Evolutionary conservation across 1,140 invertebrate genomes (phyloP), one percentile per base, ranked within the genome.

Genomic region (Pissodes strobi): DNA sequence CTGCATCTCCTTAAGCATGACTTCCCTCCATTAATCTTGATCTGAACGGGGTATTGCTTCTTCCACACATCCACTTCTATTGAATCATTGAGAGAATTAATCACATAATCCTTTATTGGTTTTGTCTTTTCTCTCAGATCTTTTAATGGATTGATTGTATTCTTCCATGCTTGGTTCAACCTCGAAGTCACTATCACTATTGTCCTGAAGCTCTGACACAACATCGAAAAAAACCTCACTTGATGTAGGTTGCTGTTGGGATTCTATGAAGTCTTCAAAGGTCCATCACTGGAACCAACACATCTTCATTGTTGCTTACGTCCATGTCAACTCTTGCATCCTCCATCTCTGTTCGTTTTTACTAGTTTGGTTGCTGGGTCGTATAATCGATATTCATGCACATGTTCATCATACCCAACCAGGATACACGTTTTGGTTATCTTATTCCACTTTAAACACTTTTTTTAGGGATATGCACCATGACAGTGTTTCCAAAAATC

Each of bases 381-480:
- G 60, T 58, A 67, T n/a, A 68, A 5, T 57, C 64, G 37, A 34
- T 73, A 73, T 17, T 68, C 66, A 58, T 72, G 64, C 4, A 25
- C 45, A 9, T 65, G 39, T 46, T 68, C 65, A 38, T 17, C 6
- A 56, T 59, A 73, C 17, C 71, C 71, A 2, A 73, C 63, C 8
- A 73, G 41, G 41, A 75, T 71, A 1, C 52, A 43, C 61, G 70
- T 73, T 21, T 58, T 45, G 5, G 72, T 45, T 41, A 69, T 72
- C 49, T 65, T 66, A 22, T 68, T 51, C 46, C 69, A 72, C 55
- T 77, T 77, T n/a, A 13, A 9, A 21, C 68, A 34, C 49, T 64
- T 72, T 45, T 61, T 69, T 75, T 72, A 21, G 72, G 68, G 1
- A 75, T 48, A 51, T 74, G 74, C 1, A 76, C 72, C 72, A 76